A percentile compares a stretch with the other conserved stretches of the same genome.
phyloP scores from a whole-genome alignment of 1,140 invertebrate species.

The Episyrphus balteatus region DNA sequence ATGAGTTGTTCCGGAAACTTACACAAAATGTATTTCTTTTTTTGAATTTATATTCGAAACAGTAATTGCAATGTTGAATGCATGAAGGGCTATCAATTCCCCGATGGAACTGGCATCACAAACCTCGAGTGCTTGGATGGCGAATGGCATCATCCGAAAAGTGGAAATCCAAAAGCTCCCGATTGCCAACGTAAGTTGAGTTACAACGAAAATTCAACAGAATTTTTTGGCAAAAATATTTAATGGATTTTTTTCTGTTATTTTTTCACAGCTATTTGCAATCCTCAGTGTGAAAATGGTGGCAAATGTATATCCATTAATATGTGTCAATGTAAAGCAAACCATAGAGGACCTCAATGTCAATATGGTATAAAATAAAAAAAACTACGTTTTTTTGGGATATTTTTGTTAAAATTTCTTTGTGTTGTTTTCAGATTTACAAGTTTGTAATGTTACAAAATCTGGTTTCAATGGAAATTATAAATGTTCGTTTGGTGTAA shows the following conservation, averaged over 20 bases:
- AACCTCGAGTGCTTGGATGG: slow-evolving; percentile 50
- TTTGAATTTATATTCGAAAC: neutral
- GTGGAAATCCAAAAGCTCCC: slow-evolving; percentile 42
- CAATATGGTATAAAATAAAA: slow-evolving; percentile 69
- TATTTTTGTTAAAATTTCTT: slow-evolving; percentile 1
- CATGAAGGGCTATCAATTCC: slow-evolving; percentile 47
- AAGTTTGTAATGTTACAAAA: slow-evolving; percentile 24
- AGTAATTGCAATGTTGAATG: slow-evolving; percentile 46
- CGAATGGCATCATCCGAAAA: slow-evolving; percentile 43
- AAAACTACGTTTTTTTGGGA: slow-evolving; percentile 6
- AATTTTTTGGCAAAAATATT: neutral
- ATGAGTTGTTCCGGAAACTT: neutral
- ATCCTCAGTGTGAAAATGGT: slow-evolving; percentile 62
- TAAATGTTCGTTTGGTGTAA: slow-evolving; percentile 50
- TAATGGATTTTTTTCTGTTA: neutral
- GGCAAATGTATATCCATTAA: slow-evolving; percentile 64
- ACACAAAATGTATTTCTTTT: neutral
- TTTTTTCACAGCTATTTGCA: slow-evolving; percentile 48
- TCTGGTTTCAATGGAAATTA: slow-evolving; percentile 60
- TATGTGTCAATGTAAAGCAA: slow-evolving; percentile 61
- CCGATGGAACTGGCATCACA: slow-evolving; percentile 47
- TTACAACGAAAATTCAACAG: neutral
- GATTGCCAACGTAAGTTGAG: slow-evolving; percentile 47
- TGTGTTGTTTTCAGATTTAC: slow-evolving; percentile 11
- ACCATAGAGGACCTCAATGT: slow-evolving; percentile 59